Conservation (phyloP, 2,888 invertebrate genomes). For the Biston stratarius region DNA sequence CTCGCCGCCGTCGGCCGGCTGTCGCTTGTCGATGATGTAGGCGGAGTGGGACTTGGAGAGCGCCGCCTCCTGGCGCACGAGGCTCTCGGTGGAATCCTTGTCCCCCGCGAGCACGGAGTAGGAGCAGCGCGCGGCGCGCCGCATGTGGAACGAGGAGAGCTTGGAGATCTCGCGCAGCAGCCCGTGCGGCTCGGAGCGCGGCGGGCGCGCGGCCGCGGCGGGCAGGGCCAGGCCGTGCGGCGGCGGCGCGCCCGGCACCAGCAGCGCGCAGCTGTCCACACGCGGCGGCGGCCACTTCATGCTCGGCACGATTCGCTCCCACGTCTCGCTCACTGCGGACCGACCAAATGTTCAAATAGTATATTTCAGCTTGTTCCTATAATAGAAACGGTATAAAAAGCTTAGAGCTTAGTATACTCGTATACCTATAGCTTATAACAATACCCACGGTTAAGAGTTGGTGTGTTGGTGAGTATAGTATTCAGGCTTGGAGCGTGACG, state of each 20-base stretch:
- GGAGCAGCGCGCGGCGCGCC: constrained; percentile 89
- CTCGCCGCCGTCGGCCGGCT: constrained; percentile 60
- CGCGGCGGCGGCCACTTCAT: constrained; percentile 89
- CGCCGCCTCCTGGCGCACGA: constrained; percentile 71
- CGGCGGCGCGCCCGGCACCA: constrained; percentile 78
- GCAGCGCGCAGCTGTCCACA: constrained; percentile 89
- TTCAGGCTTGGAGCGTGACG: too few species aligned
- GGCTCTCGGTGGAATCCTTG: constrained; percentile 89
- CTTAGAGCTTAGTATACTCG: too few species aligned
- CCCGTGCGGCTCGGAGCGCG: constrained; percentile 65
- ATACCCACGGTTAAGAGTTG: too few species aligned
- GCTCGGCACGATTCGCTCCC: constrained; percentile 90
- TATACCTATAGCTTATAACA: too few species aligned
- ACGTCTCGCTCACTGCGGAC: constrained; percentile 88
- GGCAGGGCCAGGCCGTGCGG: constrained; percentile 46
- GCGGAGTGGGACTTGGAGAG: constrained; percentile 87
- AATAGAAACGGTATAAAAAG: too few species aligned
- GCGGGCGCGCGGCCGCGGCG: constrained; percentile 50
- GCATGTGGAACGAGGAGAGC: constrained; percentile 89
- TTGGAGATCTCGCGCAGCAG: constrained; percentile 83
- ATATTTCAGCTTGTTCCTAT: not conserved
- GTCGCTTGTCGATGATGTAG: constrained; percentile 81
- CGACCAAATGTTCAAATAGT: not conserved
- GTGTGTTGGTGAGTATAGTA: too few species aligned
- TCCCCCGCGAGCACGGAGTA: constrained; percentile 88